Percentiles rank a stretch among this genome's conserved stretches.
Conservation (phyloP, 2,888 invertebrate species). For the Monopis laevigella region DNA sequence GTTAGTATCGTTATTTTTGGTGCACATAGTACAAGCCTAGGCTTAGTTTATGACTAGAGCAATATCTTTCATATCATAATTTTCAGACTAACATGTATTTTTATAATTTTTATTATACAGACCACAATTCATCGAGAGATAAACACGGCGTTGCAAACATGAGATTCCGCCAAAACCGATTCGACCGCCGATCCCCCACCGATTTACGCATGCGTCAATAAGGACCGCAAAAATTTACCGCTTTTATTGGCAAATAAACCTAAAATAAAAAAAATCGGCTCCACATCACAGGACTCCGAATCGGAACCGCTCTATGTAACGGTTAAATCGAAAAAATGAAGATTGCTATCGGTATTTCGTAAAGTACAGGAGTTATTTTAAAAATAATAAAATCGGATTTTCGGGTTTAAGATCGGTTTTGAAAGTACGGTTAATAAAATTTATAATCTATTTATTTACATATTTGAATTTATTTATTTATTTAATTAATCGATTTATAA, state of each 20-base stretch:
- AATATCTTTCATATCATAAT: background rate
- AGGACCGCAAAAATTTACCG: conserved; percentile 22
- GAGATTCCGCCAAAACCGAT: conserved; percentile 44
- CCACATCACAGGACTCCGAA: conserved; percentile 22
- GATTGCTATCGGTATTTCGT: conserved; percentile 57
- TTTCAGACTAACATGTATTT: conserved; percentile 1
- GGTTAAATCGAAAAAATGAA: conserved; percentile 49
- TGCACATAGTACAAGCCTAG: too few relatives aligned
- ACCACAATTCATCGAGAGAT: conserved; percentile 84
- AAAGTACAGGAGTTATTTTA: conserved; percentile 55
- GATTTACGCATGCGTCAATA: conserved; percentile 19
- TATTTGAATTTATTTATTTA: too few relatives aligned
- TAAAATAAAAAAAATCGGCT: conserved; percentile 14
- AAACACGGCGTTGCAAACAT: conserved; percentile 81
- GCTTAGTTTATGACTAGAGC: too few relatives aligned
- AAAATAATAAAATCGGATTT: conserved; percentile 13
- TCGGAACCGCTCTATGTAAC: conserved; percentile 46
- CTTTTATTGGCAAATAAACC: conserved; percentile 24
- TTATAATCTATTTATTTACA: background rate
- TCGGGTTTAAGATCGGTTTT: background rate
- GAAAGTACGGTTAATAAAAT: too few relatives aligned
- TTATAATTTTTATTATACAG: too few relatives aligned
- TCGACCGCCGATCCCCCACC: conserved; percentile 16
- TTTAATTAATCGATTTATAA: too few relatives aligned
- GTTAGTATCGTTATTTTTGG: too few relatives aligned